Percentiles rank a stretch among this genome's conserved stretches.
These are phyloP conservation scores for Lasioglossum pauxillum DNA, from an alignment of 2,888 invertebrate species.

Conservation along the genomic window DNA sequence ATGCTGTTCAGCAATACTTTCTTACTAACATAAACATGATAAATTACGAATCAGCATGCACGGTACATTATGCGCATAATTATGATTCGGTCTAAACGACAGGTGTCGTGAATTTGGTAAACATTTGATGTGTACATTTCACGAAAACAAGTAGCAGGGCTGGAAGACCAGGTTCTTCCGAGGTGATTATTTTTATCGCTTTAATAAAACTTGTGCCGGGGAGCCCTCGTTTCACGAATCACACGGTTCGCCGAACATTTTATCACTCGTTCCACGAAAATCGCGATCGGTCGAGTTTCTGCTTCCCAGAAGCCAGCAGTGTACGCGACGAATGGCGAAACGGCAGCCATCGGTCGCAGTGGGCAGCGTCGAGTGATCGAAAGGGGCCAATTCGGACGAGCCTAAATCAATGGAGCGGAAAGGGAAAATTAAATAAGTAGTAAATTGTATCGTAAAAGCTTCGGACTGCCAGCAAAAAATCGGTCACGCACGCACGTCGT, in stretches of 20 bases:
- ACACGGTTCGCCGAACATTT: background rate
- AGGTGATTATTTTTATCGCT: constrained; percentile 3
- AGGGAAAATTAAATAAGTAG: constrained; percentile 76
- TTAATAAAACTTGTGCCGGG: background rate
- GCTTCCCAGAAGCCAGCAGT: background rate
- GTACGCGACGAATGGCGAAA: constrained; percentile 1
- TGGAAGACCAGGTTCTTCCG: background rate
- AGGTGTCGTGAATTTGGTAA: background rate
- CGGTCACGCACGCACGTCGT: constrained; percentile 71
- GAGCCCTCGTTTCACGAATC: background rate
- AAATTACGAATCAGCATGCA: no score
- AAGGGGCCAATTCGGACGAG: constrained; percentile 27
- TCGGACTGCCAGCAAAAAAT: constrained; percentile 67
- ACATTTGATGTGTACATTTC: background rate
- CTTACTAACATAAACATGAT: no score
- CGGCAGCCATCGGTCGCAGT: background rate
- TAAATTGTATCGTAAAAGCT: constrained; percentile 77
- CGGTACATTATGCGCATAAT: no score
- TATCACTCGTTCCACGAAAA: background rate
- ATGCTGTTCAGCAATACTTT: background rate
- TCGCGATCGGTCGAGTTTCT: constrained; percentile 1
- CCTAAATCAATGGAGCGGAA: constrained; percentile 71
- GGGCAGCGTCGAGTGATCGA: constrained; percentile 4
- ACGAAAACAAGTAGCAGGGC: background rate
- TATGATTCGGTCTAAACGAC: background rate